phyloP scores from a whole-genome alignment of 2,797 vertebrate species.

The Eulemur mongoz region DNA sequence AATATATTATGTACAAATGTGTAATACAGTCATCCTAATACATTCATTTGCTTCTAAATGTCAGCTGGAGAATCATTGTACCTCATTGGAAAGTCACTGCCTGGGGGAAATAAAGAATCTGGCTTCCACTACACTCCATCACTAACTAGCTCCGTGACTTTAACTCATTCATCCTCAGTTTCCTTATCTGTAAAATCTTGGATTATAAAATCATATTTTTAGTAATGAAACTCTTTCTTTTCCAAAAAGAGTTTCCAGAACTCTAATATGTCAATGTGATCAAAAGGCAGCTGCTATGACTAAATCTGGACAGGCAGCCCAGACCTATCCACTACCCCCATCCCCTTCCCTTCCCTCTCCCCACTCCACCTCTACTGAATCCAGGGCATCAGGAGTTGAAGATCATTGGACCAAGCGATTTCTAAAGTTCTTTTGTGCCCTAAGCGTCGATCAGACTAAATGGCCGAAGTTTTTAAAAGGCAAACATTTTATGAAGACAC shows the following conservation, averaged over 20 bases:
- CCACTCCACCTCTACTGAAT: neutral
- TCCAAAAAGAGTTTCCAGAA: slow-evolving; percentile 31
- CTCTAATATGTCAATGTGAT: neutral
- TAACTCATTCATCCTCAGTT: slow-evolving; percentile 10
- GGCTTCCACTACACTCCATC: neutral
- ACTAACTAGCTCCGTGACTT: neutral
- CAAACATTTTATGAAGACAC: slow-evolving; percentile 56
- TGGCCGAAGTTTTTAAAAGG: slow-evolving; percentile 17
- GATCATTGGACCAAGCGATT: neutral
- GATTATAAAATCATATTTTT: slow-evolving; percentile 32
- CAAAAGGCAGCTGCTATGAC: slow-evolving; percentile 9
- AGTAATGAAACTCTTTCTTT: neutral
- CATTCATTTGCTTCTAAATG: slow-evolving; percentile 59
- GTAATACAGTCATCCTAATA: neutral
- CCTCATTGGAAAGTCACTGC: neutral
- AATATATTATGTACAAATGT: neutral
- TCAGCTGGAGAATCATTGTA: slow-evolving; percentile 17
- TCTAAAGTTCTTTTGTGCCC: slow-evolving; percentile 2
- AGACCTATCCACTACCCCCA: neutral
- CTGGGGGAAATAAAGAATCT: neutral
- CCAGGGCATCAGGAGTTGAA: neutral
- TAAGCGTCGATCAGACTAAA: slow-evolving; percentile 7
- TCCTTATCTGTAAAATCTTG: slow-evolving; percentile 23
- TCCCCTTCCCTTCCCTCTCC: neutral
- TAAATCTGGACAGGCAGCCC: neutral